Percentiles rank a stretch among this genome's conserved stretches.
Evolutionary conservation across 1,140 invertebrate genomes (phyloP).

Genomic region (Olivierus martensii): DNA sequence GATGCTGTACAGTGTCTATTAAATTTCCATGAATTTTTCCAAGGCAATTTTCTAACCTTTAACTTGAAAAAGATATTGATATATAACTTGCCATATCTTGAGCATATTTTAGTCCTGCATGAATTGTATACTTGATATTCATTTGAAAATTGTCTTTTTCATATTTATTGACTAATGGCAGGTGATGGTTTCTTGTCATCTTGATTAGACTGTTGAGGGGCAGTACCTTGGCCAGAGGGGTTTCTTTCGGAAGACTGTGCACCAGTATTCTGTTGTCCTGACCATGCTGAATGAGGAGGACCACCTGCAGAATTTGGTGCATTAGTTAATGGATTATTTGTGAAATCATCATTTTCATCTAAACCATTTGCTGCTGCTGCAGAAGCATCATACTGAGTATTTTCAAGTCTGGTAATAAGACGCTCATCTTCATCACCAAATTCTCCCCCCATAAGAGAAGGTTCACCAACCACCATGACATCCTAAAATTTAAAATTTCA

Average conservation of each 20-base stretch:
- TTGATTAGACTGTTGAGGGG: constrained; percentile 11
- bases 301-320: constrained; percentile 13
- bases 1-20: too few relatives aligned
- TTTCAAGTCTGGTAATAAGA: constrained; percentile 91
- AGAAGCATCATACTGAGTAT: constrained; percentile 78
- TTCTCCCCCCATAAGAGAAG: constrained; percentile 97
- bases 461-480: constrained; percentile 99
- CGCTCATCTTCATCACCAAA: constrained; percentile 98
- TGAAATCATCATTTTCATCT: constrained; percentile 21
- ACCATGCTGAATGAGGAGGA: constrained; percentile 13
- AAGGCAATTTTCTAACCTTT: too few relatives aligned
- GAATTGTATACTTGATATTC: too few relatives aligned
- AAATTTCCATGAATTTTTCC: too few relatives aligned
- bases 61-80: too few relatives aligned
- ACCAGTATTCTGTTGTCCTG: constrained; percentile 11
- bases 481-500: constrained; percentile 46
- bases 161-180: constrained; percentile 14
- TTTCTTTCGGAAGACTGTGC: constrained; percentile 10
- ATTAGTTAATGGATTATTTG: constrained; percentile 12
- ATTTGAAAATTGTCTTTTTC: too few relatives aligned
- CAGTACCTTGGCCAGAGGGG: constrained; percentile 6
- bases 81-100: too few relatives aligned
- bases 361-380: constrained; percentile 30
- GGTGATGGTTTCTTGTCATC: constrained; percentile 18
- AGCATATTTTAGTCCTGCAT: too few relatives aligned